Evolutionary conservation across 2,797 vertebrate species (phyloP).

Genomic region (Thripadectes ignobilis): DNA sequence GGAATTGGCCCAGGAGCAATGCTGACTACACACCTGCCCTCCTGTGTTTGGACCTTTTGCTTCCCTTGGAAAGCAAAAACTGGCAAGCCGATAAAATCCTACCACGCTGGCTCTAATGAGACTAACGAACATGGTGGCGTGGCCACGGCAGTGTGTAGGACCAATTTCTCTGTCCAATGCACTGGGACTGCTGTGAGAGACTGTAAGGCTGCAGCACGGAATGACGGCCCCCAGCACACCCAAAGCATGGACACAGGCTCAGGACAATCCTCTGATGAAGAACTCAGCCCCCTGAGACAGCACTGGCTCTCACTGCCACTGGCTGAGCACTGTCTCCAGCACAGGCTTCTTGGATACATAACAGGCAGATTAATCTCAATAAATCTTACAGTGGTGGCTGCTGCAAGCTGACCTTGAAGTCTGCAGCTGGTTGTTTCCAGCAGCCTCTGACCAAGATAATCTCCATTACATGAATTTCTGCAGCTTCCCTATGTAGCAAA

Average conservation of each 20-base stretch:
- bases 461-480: background rate
- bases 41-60: background rate
- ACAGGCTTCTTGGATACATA: background rate
- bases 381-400: background rate
- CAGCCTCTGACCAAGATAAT: background rate
- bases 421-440: background rate
- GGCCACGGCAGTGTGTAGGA: background rate
- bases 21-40: background rate
- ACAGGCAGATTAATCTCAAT: background rate
- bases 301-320: background rate
- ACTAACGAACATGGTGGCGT: accelerated
- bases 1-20: background rate
- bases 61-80: background rate
- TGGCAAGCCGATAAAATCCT: background rate
- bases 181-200: background rate
- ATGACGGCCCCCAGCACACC: background rate
- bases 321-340: background rate
- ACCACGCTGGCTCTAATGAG: background rate
- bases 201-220: background rate
- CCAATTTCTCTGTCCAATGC: accelerated
- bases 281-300: background rate
- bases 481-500: background rate
- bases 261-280: background rate
- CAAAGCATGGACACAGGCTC: background rate
- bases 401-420: background rate